Base-by-base conservation (phyloP, 30 jellyfish, hydroid and myxozoan species). In the Pelagia noctiluca region DNA sequence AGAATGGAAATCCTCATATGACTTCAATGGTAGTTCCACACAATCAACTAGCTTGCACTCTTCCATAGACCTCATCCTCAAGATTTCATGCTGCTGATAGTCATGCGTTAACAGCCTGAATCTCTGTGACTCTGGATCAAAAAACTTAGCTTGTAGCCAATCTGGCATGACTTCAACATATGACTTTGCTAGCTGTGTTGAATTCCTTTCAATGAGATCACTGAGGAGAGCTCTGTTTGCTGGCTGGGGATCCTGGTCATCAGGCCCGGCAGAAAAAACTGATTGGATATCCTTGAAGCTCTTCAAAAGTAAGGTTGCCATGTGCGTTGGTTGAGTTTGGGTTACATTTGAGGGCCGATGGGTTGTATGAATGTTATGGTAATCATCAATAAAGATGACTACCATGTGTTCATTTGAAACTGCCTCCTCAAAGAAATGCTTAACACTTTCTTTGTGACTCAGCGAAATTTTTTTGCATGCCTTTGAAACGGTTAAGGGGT, bases 11-110 rank as follows among this genome's bases (percentile, higher is more conserved):
- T 50, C 76, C 24, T 75, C 76, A 75, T 23, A 52, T 19, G 87
- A 75, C 52, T 75, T 75, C 25, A 75, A 52, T 75, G 87, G 76
- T 63, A 75, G 28, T 31, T 75, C 87, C 33, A 75, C 50, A 19
- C 81, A 68, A 68, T 68, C 79, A 24, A 32, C 79, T 2, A 66
- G 29, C 54, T 66, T 66, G 52, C 57, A 24, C 7, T 66, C 54
- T 24, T 66, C 57, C 79, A 66, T 66, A 1, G 79, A 66, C 54
- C 79, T 66, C 79, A 66, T 34, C 29, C 28, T 66, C 75, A 19
- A 62, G 29, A 62, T 62, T 62, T 62, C 75, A 2, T 62, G 75
- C 10, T 62, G 75, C 75, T 66, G 52, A 24, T 32, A 66, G 25
- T 66, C 79, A 66, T 66, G 79, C 0, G 54, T 32, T 25, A 66